These are phyloP conservation scores for Cheiracanthium punctorium DNA, from an alignment of 2,888 invertebrate genomes.

Conservation along the genomic window DNA sequence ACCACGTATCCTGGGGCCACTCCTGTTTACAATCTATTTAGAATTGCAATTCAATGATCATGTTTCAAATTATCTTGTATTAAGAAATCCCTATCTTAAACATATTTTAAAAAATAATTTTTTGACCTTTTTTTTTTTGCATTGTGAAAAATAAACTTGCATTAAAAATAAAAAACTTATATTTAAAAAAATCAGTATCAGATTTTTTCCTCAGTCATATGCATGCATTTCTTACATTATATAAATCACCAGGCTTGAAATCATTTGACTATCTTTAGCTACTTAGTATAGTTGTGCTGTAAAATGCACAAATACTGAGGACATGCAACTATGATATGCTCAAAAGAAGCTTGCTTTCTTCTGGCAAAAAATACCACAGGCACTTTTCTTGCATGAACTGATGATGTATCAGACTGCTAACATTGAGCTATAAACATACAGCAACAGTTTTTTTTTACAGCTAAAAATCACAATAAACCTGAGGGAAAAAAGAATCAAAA, in stretches of 20 bases:
- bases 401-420: constrained; percentile 17
- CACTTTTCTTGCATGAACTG: constrained; percentile 18
- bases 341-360: constrained; percentile 9
- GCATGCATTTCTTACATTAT: too few species aligned
- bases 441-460: constrained; percentile 12
- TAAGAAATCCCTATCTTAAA: too few species aligned
- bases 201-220: too few species aligned
- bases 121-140: too few species aligned
- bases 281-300: not conserved
- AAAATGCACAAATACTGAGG: not conserved
- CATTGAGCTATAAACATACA: constrained; percentile 15
- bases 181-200: too few species aligned
- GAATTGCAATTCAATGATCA: too few species aligned
- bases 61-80: too few species aligned
- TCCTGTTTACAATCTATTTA: too few species aligned
- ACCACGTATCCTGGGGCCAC: too few species aligned
- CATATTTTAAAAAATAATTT: too few species aligned
- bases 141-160: too few species aligned
- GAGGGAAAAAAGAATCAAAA: not conserved
- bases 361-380: constrained; percentile 16
- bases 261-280: not conserved
- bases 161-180: too few species aligned
- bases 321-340: not conserved
- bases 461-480: not conserved
- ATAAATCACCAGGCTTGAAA: not conserved